These are phyloP conservation scores for Cossypha dichroa DNA, from an alignment of 2,797 vertebrate species.

Conservation along the genomic window DNA sequence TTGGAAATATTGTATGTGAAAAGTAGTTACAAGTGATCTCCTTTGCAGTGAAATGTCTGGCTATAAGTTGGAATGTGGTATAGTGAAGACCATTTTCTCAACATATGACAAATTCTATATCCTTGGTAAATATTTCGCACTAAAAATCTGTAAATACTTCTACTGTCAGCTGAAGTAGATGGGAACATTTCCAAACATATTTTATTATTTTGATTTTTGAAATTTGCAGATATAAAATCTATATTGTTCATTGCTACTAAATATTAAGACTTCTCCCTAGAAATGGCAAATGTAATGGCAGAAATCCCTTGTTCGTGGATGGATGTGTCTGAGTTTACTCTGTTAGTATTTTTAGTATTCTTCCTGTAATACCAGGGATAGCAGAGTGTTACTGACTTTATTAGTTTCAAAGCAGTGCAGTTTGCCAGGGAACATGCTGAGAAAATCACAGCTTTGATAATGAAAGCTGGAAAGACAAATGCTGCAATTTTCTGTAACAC, in stretches of 20 bases:
- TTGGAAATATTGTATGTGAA: background rate
- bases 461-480: slow-evolving; percentile 25
- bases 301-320: background rate
- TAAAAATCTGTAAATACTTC: background rate
- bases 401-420: slow-evolving; percentile 20
- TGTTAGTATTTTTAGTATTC: background rate
- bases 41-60: background rate
- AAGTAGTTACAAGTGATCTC: background rate
- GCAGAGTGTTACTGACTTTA: background rate
- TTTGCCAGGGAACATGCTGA: slow-evolving; percentile 19
- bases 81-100: background rate
- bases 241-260: background rate
- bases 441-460: slow-evolving; percentile 49
- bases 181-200: background rate
- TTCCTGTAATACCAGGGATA: background rate
- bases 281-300: background rate
- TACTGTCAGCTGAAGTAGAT: background rate
- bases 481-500: background rate
- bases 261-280: background rate
- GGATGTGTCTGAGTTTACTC: background rate
- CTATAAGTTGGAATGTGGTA: background rate
- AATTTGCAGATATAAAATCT: background rate
- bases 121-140: background rate
- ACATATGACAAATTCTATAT: background rate
- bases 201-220: background rate